A percentile compares a stretch with the other conserved stretches of the same genome.
These are phyloP conservation scores for Oryzias dopingdopingensis DNA, from an alignment of 2,797 vertebrate genomes.

Conservation along the genomic window DNA sequence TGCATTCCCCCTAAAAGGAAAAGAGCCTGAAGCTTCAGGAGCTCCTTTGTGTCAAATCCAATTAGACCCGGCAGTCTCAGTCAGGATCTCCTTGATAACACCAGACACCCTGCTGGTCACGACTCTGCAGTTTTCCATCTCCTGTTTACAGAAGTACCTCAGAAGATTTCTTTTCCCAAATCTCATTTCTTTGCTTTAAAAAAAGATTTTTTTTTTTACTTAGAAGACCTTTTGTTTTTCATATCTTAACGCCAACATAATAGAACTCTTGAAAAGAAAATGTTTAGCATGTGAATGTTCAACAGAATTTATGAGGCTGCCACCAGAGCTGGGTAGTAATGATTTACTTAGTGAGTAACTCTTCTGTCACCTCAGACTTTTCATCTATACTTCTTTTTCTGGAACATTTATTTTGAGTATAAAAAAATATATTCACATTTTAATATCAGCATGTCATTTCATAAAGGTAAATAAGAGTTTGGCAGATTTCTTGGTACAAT, in stretches of 20 bases:
- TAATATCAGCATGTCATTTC: no score
- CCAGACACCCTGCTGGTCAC: not conserved
- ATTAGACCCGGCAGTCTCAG: constrained; percentile 5
- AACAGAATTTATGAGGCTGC: not conserved
- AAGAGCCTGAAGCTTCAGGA: not conserved
- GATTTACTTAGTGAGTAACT: no score
- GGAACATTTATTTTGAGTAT: no score
- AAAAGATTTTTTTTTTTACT: not conserved
- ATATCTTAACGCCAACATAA: no score
- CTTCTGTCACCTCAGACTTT: no score
- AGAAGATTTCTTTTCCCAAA: not conserved
- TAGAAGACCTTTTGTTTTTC: no score
- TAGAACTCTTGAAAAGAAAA: no score
- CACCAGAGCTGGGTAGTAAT: no score
- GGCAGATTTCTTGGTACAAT: no score
- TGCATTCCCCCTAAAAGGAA: not conserved
- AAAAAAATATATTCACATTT: no score
- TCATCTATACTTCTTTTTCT: no score
- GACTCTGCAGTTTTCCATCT: not conserved
- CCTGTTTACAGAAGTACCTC: constrained; percentile 5
- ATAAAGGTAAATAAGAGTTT: no score
- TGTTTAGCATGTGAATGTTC: not conserved
- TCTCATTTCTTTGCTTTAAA: not conserved
- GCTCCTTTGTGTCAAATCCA: constrained; percentile 9
- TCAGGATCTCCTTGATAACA: constrained; percentile 3